Conservation (phyloP, 2,113 vertebrate genomes). For the Corvus cornix region DNA sequence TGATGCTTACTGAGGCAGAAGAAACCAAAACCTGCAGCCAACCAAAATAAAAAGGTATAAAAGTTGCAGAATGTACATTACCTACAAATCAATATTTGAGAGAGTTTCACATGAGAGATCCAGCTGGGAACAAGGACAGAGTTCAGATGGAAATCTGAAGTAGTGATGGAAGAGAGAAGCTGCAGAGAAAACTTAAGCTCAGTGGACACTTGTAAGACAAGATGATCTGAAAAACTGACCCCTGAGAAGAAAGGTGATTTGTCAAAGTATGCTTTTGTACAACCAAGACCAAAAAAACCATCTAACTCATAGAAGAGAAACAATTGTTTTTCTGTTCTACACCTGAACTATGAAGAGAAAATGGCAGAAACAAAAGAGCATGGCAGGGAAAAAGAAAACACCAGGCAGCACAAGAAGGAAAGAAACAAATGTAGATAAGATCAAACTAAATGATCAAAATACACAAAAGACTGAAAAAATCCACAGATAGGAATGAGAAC, state of each 20-base stretch:
- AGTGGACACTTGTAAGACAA: slow-evolving; percentile 31
- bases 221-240: slow-evolving; percentile 42
- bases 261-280: slow-evolving; percentile 3
- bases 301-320: not conserved
- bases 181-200: slow-evolving; percentile 31
- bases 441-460: not conserved
- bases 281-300: not conserved
- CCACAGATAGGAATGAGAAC: not conserved
- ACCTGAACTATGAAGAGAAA: not conserved
- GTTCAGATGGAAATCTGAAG: slow-evolving; percentile 36
- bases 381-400: not conserved
- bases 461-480: not conserved
- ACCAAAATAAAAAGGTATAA: not conserved
- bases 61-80: slow-evolving; percentile 4
- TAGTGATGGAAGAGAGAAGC: slow-evolving; percentile 11
- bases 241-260: slow-evolving; percentile 21
- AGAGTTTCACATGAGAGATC: slow-evolving; percentile 27
- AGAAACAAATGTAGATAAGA: not conserved
- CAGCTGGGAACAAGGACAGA: slow-evolving; percentile 46
- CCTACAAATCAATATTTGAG: slow-evolving; percentile 9
- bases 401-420: not conserved
- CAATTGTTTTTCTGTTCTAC: not conserved
- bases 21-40: not conserved
- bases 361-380: not conserved
- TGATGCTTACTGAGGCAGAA: not conserved